A percentile compares a stretch with the other conserved stretches of the same genome.
phyloP scores from a whole-genome alignment of 1,140 invertebrate species.

The Trinorchestia longiramus region DNA sequence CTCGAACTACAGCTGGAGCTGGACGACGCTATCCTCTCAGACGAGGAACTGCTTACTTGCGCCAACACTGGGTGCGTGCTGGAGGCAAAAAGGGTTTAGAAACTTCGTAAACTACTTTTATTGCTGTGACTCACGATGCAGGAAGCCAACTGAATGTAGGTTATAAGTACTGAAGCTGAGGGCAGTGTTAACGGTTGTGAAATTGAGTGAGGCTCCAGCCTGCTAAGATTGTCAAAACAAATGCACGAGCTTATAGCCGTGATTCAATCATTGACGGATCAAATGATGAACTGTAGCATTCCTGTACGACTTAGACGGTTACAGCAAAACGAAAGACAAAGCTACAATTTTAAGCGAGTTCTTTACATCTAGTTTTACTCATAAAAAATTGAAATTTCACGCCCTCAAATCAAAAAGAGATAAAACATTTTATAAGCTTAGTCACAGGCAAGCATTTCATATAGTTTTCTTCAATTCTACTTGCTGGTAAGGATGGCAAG shows the following conservation, averaged over 20 bases:
- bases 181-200: neutral
- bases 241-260: neutral
- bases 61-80: conserved; percentile 41
- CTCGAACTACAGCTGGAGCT: conserved; percentile 50
- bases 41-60: conserved; percentile 41
- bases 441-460: too few species aligned
- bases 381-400: too few species aligned
- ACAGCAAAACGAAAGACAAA: neutral
- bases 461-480: too few species aligned
- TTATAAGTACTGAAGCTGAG: neutral
- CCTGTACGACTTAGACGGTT: neutral
- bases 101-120: neutral
- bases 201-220: neutral
- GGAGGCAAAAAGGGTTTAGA: neutral
- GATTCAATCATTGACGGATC: neutral
- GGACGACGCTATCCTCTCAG: conserved; percentile 42
- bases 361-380: too few species aligned
- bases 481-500: too few species aligned
- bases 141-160: neutral
- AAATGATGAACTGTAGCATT: neutral
- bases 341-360: neutral
- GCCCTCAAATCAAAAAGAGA: too few species aligned
- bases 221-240: neutral
- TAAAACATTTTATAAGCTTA: too few species aligned
- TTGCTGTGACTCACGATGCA: neutral